Evolutionary conservation across 1,140 invertebrate genomes (phyloP).

Genomic region (Trichogramma pretiosum): DNA sequence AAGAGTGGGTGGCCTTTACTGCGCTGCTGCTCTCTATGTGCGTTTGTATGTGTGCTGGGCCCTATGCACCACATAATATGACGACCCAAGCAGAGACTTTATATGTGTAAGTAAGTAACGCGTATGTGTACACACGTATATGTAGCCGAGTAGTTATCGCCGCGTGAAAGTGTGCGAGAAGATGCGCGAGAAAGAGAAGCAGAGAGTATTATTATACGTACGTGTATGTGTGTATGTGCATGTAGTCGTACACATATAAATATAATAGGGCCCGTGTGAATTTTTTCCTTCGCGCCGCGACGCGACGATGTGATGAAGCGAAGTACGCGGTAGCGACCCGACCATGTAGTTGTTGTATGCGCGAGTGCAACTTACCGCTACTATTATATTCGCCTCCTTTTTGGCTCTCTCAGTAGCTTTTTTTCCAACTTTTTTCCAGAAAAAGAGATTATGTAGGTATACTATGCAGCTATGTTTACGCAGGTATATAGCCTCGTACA

Average conservation of each 20-base stretch:
- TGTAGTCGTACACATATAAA: not conserved
- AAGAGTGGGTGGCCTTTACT: conserved; percentile 63
- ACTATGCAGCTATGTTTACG: no score
- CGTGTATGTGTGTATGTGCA: conserved; percentile 1
- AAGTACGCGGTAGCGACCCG: no score
- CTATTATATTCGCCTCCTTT: no score
- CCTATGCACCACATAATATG: not conserved
- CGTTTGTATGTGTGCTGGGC: no score
- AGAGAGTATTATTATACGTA: no score
- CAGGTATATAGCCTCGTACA: no score
- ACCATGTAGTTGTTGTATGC: not conserved
- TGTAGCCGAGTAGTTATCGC: conserved; percentile 18
- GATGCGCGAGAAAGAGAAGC: no score
- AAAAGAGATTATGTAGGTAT: no score
- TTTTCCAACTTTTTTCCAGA: no score
- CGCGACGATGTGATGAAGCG: no score
- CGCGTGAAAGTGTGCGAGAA: conserved; percentile 11
- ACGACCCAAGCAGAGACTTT: not conserved
- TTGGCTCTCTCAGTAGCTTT: no score
- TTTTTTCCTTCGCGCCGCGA: conserved; percentile 13
- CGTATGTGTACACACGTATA: conserved; percentile 9
- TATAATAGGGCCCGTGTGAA: conserved; percentile 14
- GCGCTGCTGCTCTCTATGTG: conserved; percentile 26
- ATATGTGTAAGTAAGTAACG: not conserved
- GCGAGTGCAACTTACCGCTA: no score